phyloP scores from a whole-genome alignment of 1,140 invertebrate species.

The Drosophila prosaltans region DNA sequence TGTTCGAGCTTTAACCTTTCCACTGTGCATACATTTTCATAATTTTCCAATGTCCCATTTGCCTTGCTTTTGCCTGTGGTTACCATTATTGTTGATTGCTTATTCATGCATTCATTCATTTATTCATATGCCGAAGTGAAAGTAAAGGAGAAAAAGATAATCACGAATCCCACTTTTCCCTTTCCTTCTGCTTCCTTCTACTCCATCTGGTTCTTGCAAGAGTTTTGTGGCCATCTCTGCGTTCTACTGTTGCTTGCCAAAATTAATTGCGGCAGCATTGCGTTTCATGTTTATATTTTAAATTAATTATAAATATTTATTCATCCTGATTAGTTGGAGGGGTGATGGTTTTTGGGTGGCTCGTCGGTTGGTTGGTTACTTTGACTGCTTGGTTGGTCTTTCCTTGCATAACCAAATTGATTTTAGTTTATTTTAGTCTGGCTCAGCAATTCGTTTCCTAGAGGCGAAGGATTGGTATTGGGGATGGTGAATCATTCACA shows the following conservation, averaged over 20 bases:
- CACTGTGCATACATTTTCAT: conserved; percentile 64
- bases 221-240: neutral
- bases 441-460: conserved; percentile 36
- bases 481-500: neutral
- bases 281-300: conserved; percentile 75
- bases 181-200: no score
- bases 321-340: conserved; percentile 74
- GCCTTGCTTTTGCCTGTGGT: conserved; percentile 24
- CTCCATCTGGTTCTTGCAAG: no score
- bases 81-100: conserved; percentile 77
- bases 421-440: conserved; percentile 75
- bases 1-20: conserved; percentile 42
- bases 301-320: conserved; percentile 82
- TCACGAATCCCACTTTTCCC: neutral
- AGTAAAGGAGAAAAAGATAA: conserved; percentile 4
- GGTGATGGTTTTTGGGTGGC: no score
- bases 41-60: conserved; percentile 44
- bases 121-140: conserved; percentile 62
- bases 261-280: conserved; percentile 70
- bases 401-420: conserved; percentile 71
- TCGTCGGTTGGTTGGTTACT: neutral
- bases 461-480: neutral
- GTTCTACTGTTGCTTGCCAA: conserved; percentile 32
- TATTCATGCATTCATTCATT: conserved; percentile 79
- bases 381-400: conserved; percentile 1